Conservation (phyloP, 2,888 invertebrate species). For the Drosophila borealis region DNA sequence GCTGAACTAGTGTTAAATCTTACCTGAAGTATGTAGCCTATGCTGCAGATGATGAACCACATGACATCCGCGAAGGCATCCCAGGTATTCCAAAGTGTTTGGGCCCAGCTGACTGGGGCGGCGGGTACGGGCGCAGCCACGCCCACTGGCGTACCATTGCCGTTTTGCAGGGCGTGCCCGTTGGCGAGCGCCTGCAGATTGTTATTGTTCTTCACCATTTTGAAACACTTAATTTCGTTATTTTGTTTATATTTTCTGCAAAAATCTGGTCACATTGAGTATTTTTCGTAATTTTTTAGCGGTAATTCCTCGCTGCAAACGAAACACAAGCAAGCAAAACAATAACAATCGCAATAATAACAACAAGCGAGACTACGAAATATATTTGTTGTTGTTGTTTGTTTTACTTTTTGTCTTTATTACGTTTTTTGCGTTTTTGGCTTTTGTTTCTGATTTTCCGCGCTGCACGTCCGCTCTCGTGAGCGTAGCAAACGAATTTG, state of each 20-base stretch:
- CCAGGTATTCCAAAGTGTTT: slow-evolving; percentile 70
- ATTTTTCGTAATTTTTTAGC: slow-evolving; percentile 25
- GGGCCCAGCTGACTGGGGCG: slow-evolving; percentile 36
- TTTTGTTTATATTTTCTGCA: slow-evolving; percentile 26
- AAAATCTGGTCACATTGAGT: slow-evolving; percentile 38
- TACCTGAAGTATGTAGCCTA: slow-evolving; percentile 80
- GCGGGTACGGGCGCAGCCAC: slow-evolving; percentile 15
- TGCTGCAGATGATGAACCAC: slow-evolving; percentile 81
- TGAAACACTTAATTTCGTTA: slow-evolving; percentile 28
- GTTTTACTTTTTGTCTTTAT: slow-evolving; percentile 43
- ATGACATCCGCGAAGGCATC: slow-evolving; percentile 80
- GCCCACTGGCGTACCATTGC: slow-evolving; percentile 44
- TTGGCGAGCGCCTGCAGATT: slow-evolving; percentile 42
- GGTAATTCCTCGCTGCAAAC: slow-evolving; percentile 32
- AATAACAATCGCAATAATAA: slow-evolving; percentile 30
- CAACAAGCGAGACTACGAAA: slow-evolving; percentile 50
- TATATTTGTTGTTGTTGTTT: slow-evolving; percentile 24
- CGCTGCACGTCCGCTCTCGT: slow-evolving; percentile 84
- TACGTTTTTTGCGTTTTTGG: slow-evolving; percentile 41
- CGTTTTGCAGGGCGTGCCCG: slow-evolving; percentile 47
- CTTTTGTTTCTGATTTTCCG: slow-evolving; percentile 69
- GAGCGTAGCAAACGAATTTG: slow-evolving; percentile 83
- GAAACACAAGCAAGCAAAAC: slow-evolving; percentile 50
- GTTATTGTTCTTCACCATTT: slow-evolving; percentile 81
- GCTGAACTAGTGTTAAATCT: slow-evolving; percentile 5